These are phyloP conservation scores for Rhingia rostrata DNA, from an alignment of 2,888 invertebrate genomes.

Conservation along the genomic window DNA sequence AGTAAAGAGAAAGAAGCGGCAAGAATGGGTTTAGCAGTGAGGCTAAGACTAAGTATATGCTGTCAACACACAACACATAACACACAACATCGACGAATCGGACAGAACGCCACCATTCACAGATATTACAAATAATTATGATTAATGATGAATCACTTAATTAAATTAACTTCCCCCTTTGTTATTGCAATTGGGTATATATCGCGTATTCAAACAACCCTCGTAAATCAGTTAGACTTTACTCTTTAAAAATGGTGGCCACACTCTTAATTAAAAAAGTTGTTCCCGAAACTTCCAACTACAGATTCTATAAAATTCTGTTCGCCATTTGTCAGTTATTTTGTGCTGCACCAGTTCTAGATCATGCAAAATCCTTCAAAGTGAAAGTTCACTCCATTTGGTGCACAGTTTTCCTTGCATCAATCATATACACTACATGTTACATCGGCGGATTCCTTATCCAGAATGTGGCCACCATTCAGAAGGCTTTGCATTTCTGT, in stretches of 20 bases:
- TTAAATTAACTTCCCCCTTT: too few relatives aligned
- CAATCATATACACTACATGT: constrained; percentile 7
- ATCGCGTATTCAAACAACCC: too few relatives aligned
- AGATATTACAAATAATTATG: too few relatives aligned
- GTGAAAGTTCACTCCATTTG: constrained; percentile 34
- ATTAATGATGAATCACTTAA: too few relatives aligned
- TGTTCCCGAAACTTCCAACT: not conserved
- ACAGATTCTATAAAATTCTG: constrained; percentile 3
- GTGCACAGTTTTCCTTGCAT: constrained; percentile 4
- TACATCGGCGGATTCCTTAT: not conserved
- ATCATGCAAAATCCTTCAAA: not conserved
- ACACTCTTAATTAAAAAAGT: constrained; percentile 1
- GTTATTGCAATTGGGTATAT: too few relatives aligned
- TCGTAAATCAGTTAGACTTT: not conserved
- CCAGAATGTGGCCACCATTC: constrained; percentile 69
- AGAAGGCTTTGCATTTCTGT: constrained; percentile 73
- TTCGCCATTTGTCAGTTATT: constrained; percentile 33
- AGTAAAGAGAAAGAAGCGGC: too few relatives aligned
- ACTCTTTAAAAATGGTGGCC: constrained; percentile 26
- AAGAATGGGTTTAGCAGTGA: too few relatives aligned
- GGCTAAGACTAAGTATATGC: too few relatives aligned
- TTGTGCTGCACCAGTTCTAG: constrained; percentile 53
- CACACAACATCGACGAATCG: too few relatives aligned
- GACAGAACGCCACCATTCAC: too few relatives aligned
- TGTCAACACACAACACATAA: too few relatives aligned